A percentile compares a stretch with the other conserved stretches of the same genome.
Conservation (phyloP, 2,113 vertebrate genomes). For the Cynoglossus semilaevis region DNA sequence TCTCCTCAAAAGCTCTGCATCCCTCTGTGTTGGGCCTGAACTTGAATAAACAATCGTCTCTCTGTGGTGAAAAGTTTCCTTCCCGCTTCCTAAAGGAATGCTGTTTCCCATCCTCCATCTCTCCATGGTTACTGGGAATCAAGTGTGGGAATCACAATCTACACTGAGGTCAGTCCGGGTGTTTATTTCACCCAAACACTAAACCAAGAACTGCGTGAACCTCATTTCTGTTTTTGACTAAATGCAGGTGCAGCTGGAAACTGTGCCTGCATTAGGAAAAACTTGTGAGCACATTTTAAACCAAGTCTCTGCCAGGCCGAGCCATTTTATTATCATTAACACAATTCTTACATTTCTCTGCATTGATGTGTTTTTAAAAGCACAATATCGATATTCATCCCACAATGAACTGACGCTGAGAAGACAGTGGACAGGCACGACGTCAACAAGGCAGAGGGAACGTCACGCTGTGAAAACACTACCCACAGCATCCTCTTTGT, state of each 20-base stretch:
- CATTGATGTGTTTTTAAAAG: conserved; percentile 40
- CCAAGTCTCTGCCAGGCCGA: background rate
- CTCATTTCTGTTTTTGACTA: conserved; percentile 15
- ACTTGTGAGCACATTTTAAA: too few relatives aligned
- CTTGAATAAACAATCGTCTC: conserved; percentile 88
- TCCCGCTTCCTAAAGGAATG: conserved; percentile 84
- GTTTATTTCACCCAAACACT: background rate
- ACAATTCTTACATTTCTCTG: conserved; percentile 37
- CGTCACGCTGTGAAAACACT: conserved; percentile 34
- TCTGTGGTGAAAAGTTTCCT: conserved; percentile 78
- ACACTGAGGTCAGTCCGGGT: conserved; percentile 65
- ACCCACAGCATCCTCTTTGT: conserved; percentile 28
- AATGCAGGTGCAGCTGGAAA: too few relatives aligned
- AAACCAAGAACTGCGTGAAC: conserved; percentile 1
- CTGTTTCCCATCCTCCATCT: conserved; percentile 78
- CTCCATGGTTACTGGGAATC: conserved; percentile 88
- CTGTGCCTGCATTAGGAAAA: too few relatives aligned
- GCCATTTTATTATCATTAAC: conserved; percentile 41
- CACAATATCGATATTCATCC: conserved; percentile 21
- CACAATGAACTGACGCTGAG: conserved; percentile 4
- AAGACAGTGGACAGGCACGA: conserved; percentile 33
- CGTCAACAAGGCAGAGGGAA: conserved; percentile 9
- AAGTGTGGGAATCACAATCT: conserved; percentile 78
- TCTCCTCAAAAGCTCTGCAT: conserved; percentile 64
- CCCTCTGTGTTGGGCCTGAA: conserved; percentile 73